phyloP scores from a whole-genome alignment of 2,888 invertebrate species.

The Drosophila flavopinicola region DNA sequence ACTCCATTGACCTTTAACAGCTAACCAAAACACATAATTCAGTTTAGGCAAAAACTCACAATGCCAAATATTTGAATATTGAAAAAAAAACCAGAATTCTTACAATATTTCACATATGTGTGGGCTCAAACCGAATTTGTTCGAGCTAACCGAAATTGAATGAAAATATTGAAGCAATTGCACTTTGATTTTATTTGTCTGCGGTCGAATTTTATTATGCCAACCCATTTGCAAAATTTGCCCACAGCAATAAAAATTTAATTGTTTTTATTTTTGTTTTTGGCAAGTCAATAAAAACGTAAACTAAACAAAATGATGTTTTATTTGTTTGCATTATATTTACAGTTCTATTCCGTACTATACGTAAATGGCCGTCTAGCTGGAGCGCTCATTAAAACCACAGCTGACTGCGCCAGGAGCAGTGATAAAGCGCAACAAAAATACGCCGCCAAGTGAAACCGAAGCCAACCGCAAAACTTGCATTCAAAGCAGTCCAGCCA shows the following conservation, averaged over 20 bases:
- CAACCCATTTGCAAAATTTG: neutral
- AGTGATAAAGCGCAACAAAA: slow-evolving; percentile 28
- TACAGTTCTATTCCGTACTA: slow-evolving; percentile 44
- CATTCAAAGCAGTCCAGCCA: slow-evolving; percentile 48
- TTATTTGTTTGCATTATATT: slow-evolving; percentile 32
- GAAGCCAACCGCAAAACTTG: slow-evolving; percentile 38
- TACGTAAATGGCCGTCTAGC: slow-evolving; percentile 43
- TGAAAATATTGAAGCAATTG: neutral
- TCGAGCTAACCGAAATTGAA: too few relatives aligned
- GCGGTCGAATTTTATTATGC: neutral
- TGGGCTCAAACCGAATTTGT: too few relatives aligned
- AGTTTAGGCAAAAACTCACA: too few relatives aligned
- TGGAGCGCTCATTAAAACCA: slow-evolving; percentile 24
- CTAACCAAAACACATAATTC: too few relatives aligned
- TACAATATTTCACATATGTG: too few relatives aligned
- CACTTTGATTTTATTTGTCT: neutral
- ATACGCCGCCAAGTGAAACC: slow-evolving; percentile 36
- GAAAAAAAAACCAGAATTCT: too few relatives aligned
- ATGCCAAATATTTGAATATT: too few relatives aligned
- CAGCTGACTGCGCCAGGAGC: slow-evolving; percentile 24
- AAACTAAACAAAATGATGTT: slow-evolving; percentile 22
- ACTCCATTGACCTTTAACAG: too few relatives aligned
- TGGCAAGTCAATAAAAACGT: slow-evolving; percentile 2
- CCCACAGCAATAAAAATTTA: slow-evolving; percentile 29
- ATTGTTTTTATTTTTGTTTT: slow-evolving; percentile 8